phyloP scores from a whole-genome alignment of 2,888 invertebrate genomes.

The Pocota personata region DNA sequence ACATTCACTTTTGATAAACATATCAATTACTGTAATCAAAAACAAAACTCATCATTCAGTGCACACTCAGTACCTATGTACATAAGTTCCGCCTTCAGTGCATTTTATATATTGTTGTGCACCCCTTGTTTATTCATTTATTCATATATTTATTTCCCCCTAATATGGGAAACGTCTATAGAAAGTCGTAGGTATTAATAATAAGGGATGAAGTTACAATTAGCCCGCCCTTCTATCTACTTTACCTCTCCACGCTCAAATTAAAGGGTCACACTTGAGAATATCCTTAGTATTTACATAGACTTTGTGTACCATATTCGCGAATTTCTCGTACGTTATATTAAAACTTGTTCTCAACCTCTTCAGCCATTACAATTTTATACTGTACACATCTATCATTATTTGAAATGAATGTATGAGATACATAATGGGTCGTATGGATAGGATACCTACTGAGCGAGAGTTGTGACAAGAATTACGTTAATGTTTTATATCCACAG shows the following conservation, averaged over 20 bases:
- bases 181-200: not conserved
- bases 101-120: not conserved
- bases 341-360: constrained; percentile 28
- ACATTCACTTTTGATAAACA: too few relatives aligned
- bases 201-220: constrained; percentile 60
- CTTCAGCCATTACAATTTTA: constrained; percentile 51
- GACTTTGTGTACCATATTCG: constrained; percentile 15
- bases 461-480: constrained; percentile 33
- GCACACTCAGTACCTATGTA: not conserved
- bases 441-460: not conserved
- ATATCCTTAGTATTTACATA: constrained; percentile 12
- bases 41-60: not conserved
- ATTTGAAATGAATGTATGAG: not conserved
- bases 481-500: not conserved
- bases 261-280: constrained; percentile 39
- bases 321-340: constrained; percentile 4
- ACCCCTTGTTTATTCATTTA: constrained; percentile 37
- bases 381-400: not conserved
- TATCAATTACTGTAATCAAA: not conserved
- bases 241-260: constrained; percentile 6
- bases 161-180: not conserved
- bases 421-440: not conserved
- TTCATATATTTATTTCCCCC: constrained; percentile 27
- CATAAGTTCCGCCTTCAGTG: constrained; percentile 18
- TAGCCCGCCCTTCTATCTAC: constrained; percentile 61